A percentile compares a stretch with the other conserved stretches of the same genome.
phyloP scores from a whole-genome alignment of 1,140 invertebrate species.

The Ptiloglossa arizonensis region DNA sequence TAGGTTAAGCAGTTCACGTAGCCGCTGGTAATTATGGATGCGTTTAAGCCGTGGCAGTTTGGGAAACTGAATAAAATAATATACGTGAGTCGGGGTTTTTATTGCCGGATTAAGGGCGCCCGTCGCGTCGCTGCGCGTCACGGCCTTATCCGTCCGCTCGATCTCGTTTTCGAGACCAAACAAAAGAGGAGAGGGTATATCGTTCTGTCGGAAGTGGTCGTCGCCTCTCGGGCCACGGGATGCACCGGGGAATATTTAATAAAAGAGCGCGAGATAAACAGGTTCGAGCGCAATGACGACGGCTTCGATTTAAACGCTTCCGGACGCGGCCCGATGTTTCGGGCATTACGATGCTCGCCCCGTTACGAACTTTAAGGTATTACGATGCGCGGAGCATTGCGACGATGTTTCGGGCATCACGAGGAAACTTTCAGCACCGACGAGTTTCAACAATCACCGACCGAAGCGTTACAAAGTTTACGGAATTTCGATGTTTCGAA shows the following conservation, averaged over 20 bases:
- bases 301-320: constrained; percentile 20
- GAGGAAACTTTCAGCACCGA: too few species aligned
- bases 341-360: background rate
- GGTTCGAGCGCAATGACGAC: background rate
- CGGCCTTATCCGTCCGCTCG: constrained; percentile 70
- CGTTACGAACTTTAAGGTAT: too few species aligned
- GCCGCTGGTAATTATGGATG: constrained; percentile 80
- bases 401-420: too few species aligned
- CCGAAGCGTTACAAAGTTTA: too few species aligned
- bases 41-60: constrained; percentile 80
- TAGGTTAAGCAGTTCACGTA: constrained; percentile 81
- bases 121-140: constrained; percentile 70
- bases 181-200: constrained; percentile 43
- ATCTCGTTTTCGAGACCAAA: constrained; percentile 64
- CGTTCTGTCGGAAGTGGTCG: constrained; percentile 66
- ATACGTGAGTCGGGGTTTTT: constrained; percentile 80
- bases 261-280: constrained; percentile 40
- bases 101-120: constrained; percentile 79
- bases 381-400: too few species aligned
- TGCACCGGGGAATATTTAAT: constrained; percentile 57
- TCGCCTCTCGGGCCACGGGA: constrained; percentile 57
- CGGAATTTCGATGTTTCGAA: too few species aligned
- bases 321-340: too few species aligned
- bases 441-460: too few species aligned
- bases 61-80: constrained; percentile 81